Percentiles rank a stretch among this genome's conserved stretches.
Evolutionary conservation across 2,888 invertebrate species (phyloP).

Genomic region (Archaeoteleia sp.): DNA sequence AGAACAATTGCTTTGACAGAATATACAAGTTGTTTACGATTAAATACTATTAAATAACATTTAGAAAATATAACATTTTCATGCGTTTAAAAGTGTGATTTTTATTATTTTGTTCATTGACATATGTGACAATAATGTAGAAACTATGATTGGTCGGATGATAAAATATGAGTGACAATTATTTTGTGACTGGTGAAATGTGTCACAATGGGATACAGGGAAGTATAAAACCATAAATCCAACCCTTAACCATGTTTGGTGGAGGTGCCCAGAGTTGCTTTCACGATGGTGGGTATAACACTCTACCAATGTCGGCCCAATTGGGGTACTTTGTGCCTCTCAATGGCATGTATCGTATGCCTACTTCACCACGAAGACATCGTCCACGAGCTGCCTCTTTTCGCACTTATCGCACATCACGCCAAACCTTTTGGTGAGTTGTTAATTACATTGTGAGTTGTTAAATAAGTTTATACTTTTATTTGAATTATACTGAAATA

Average conservation of each 20-base stretch:
- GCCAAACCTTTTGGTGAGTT: slow-evolving; percentile 60
- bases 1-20: too few relatives aligned
- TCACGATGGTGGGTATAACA: slow-evolving; percentile 56
- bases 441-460: background rate
- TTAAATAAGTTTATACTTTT: background rate
- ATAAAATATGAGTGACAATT: too few relatives aligned
- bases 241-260: slow-evolving; percentile 52
- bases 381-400: slow-evolving; percentile 53
- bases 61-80: too few relatives aligned
- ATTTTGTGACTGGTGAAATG: too few relatives aligned
- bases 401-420: slow-evolving; percentile 54
- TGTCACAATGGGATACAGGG: background rate
- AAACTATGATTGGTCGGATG: too few relatives aligned
- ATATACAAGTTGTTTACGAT: too few relatives aligned
- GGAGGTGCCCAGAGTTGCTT: slow-evolving; percentile 53
- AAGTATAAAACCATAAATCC: background rate
- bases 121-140: too few relatives aligned
- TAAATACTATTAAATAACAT: too few relatives aligned
- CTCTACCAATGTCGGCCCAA: slow-evolving; percentile 61
- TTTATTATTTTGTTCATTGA: too few relatives aligned
- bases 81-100: too few relatives aligned
- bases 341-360: slow-evolving; percentile 58
- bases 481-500: background rate
- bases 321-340: slow-evolving; percentile 65
- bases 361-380: slow-evolving; percentile 51